Percentiles rank a stretch among this genome's conserved stretches.
phyloP scores from a whole-genome alignment of 1,140 invertebrate genomes.

The Solenopsis fugax region DNA sequence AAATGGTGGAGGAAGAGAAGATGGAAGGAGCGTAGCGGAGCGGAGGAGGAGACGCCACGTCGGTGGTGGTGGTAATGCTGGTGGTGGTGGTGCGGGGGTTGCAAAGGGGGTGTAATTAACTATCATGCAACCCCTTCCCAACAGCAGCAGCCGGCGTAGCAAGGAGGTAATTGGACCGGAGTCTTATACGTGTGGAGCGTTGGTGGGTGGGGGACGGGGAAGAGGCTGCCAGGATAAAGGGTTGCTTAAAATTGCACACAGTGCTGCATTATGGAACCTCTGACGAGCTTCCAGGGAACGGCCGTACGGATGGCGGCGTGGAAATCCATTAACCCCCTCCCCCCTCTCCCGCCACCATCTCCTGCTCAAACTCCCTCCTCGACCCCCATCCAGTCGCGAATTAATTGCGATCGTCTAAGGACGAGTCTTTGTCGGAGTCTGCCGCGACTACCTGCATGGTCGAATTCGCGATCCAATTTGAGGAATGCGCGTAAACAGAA shows the following conservation, averaged over 20 bases:
- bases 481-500: conserved; percentile 58
- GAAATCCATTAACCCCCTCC: conserved; percentile 83
- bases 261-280: conserved; percentile 85
- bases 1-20: conserved; percentile 72
- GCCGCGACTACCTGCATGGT: conserved; percentile 73
- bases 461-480: conserved; percentile 74
- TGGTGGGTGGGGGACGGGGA: conserved; percentile 70
- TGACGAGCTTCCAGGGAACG: conserved; percentile 83
- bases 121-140: conserved; percentile 86
- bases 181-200: conserved; percentile 84
- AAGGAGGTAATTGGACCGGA: conserved; percentile 87
- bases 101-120: conserved; percentile 86
- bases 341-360: conserved; percentile 43
- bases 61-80: conserved; percentile 72
- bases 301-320: conserved; percentile 83
- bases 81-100: conserved; percentile 71
- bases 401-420: conserved; percentile 85
- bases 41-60: conserved; percentile 69
- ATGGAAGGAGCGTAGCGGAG: conserved; percentile 71
- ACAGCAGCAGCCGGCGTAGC: conserved; percentile 83
- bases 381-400: conserved; percentile 81
- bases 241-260: conserved; percentile 86
- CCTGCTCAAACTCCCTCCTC: conserved; percentile 20
- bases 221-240: conserved; percentile 84
- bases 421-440: conserved; percentile 81